phyloP scores from a whole-genome alignment of 2,888 invertebrate genomes.

The Baccha elongata region DNA sequence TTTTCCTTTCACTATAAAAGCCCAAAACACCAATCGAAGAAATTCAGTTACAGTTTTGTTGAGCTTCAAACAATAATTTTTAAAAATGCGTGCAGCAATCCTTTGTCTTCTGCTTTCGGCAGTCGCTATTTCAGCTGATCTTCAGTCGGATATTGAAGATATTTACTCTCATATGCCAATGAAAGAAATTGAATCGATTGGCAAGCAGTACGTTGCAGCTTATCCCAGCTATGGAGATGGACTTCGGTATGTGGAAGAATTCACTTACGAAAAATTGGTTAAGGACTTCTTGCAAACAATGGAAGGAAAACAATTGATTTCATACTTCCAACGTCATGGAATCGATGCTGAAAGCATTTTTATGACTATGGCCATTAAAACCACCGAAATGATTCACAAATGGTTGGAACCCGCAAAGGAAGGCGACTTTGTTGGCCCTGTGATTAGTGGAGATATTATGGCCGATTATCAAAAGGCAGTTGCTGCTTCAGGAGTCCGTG shows the following conservation, averaged over 20 bases:
- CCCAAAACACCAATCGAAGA: not conserved
- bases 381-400: not conserved
- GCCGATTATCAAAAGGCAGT: constrained; percentile 3
- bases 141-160: constrained; percentile 19
- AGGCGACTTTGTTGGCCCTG: not conserved
- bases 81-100: constrained; percentile 4
- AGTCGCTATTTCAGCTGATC: constrained; percentile 22
- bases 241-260: not conserved
- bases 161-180: constrained; percentile 19
- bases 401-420: constrained; percentile 15
- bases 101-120: not conserved
- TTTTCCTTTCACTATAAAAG: constrained; percentile 1
- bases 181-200: constrained; percentile 16
- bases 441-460: constrained; percentile 4
- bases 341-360: not conserved
- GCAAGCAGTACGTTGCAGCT: constrained; percentile 16
- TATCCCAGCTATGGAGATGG: not conserved
- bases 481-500: not conserved
- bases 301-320: not conserved
- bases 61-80: not conserved
- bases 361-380: not conserved
- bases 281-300: not conserved
- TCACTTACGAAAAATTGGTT: not conserved
- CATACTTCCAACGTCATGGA: not conserved
- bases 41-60: not conserved